Conservation (phyloP, 2,888 invertebrate species). For the Calameuta pallipes region DNA sequence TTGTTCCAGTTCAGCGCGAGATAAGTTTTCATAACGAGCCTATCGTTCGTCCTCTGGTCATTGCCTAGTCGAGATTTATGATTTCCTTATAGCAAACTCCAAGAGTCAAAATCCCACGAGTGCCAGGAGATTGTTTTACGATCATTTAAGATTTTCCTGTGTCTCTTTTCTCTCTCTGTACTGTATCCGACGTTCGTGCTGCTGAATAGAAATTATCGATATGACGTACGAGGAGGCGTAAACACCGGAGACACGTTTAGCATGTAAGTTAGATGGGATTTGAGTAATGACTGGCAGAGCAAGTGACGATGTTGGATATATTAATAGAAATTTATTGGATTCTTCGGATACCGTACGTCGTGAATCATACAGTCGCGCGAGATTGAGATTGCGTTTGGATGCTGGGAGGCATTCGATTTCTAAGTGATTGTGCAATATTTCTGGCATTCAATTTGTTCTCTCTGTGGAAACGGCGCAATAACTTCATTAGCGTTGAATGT, state of each 20-base stretch:
- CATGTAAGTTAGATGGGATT: background rate
- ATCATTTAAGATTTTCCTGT: background rate
- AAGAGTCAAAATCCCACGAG: background rate
- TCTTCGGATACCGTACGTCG: background rate
- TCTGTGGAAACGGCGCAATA: background rate
- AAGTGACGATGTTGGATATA: no score
- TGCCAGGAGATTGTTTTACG: background rate
- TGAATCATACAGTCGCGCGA: background rate
- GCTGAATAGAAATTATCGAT: background rate
- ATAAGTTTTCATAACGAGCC: background rate
- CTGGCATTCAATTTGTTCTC: background rate
- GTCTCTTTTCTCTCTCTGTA: background rate
- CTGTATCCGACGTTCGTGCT: background rate
- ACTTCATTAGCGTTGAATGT: background rate
- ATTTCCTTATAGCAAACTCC: background rate
- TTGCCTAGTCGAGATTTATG: background rate
- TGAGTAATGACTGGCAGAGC: background rate
- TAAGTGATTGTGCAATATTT: background rate
- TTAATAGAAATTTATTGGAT: no score
- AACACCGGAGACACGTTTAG: background rate
- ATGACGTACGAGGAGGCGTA: background rate
- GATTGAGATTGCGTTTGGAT: background rate
- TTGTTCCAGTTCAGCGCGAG: constrained; percentile 22
- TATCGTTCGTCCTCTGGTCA: background rate
- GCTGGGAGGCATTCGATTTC: background rate